Base-by-base conservation (phyloP, 2,113 vertebrate genomes). In the Labeo rohita region DNA sequence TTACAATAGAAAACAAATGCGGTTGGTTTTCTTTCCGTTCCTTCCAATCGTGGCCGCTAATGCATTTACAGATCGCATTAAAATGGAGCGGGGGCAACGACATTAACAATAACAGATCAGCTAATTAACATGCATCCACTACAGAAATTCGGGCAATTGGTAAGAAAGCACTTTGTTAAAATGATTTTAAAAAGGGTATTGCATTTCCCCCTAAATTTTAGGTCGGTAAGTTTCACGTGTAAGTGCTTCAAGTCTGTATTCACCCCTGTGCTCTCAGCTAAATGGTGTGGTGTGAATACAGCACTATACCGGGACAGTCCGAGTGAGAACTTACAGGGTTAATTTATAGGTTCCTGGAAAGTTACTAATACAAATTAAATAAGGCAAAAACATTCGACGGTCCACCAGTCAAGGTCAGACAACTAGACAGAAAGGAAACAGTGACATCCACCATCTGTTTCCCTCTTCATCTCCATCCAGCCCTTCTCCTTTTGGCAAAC, bases 391-490 rank as follows among this genome's bases (percentile, higher is more conserved):
- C 47, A 73, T 80, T 61, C 6, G 13, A 79, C 50, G n/a, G 43
- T 78, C 45, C 36, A 85, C 45, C 52, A 56, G 39, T 61, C 66
- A 73, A 73, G 82, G 82, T 74, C 68, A 59, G 50, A 49, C 9
- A 36, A 39, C 9, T 21, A 52, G 63, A 74, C 9, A 45, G 50
- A 84, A 28, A 68, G 68, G 87, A 80, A 88, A 76, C 52, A 6
- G 52, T 86, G 13, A 84, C 49, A 28, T 34, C 56, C 47, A 52
- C 79, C 65, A 54, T 86, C 87, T 80, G 81, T 84, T 88, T 84
- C 81, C 81, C 76, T 74, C 10, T 28, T 74, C 23, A 28, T 50
- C 83, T 61, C 68, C 36, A 56, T 86, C 36, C 47, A 79, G 77
- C 66, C 74, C 21, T 83, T 66, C 18, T 45, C 7, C 12, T 52